phyloP scores from a whole-genome alignment of 2,888 invertebrate genomes.

The Drosophila mimica region DNA sequence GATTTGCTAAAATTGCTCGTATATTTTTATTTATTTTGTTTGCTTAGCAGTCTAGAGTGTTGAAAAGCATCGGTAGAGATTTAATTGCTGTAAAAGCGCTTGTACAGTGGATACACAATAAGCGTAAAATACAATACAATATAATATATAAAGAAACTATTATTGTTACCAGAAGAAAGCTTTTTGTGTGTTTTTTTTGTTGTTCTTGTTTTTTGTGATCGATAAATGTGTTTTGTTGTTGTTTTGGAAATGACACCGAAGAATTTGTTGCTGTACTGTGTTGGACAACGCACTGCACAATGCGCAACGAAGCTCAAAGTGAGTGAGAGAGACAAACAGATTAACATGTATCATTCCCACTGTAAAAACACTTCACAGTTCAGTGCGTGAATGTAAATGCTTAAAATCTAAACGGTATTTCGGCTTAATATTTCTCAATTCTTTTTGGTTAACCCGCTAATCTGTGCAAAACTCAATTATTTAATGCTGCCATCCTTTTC shows the following conservation, averaged over 20 bases:
- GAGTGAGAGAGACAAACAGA: not conserved
- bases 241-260: not conserved
- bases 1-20: constrained; percentile 57
- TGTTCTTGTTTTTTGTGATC: constrained; percentile 7
- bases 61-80: constrained; percentile 74
- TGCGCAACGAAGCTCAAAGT: not conserved
- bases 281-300: not conserved
- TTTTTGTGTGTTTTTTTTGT: constrained; percentile 49
- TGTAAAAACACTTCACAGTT: constrained; percentile 3
- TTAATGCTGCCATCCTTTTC: constrained; percentile 48
- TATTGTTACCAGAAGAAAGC: constrained; percentile 81
- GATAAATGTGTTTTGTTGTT: constrained; percentile 7
- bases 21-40: constrained; percentile 39
- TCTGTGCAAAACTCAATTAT: constrained; percentile 51
- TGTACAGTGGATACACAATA: constrained; percentile 48
- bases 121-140: constrained; percentile 57
- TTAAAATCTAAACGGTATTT: not conserved
- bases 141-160: constrained; percentile 77
- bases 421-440: not conserved
- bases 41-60: constrained; percentile 80
- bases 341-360: not conserved
- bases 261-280: not conserved
- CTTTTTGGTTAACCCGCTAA: constrained; percentile 10
- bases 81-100: constrained; percentile 68
- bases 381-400: constrained; percentile 2